Base-by-base conservation (phyloP, 2,888 invertebrate species). In the Ornithoptera priamus region DNA sequence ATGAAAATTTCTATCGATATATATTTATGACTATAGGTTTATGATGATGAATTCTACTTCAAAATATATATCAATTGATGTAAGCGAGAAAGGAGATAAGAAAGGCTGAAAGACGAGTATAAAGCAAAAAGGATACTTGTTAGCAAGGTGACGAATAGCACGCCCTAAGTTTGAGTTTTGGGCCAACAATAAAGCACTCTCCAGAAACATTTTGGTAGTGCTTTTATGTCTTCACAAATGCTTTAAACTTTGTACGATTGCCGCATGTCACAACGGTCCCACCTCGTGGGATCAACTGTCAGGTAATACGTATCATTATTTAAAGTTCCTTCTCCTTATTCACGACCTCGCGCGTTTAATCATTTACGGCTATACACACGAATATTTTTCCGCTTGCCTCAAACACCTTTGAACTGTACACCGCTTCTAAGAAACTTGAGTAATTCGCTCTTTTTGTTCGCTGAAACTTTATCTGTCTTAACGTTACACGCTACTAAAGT, bases 221-320 rank as follows among this genome's bases (percentile, higher is more conserved):
- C 80, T 78, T 89, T 90, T 88, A 90, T 89, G 85, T 86, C 86
- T 84, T 84, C 84, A 85, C 85, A 86, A 88, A 88, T 85, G 87
- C 87, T 85, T 87, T 84, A 85, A 84, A 85, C 85, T 81, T 85
- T 83, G 84, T 85, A 84, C 82, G 81, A 81, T 80, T 78, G 79
- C 79, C 77, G 81, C 79, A 80, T 80, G 81, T 81, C 81, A 81
- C 82, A 84, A 81, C 77, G 76, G 75, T 77, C 77, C 24, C 80
- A 81, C 79, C 85, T 79, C 83, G 85, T 84, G 84, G 79, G 84
- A 86, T 84, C 76, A 76, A 78, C 75, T 77, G 73, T 74, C 74
- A 74, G 72, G 74, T 76, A 78, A 81, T 67, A 62, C 42, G 66
- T 63, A 53, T 65, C 58, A 65, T 71, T 67, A 71, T 46, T 59